Evolutionary conservation across 2,113 vertebrate species (phyloP), one percentile per base, ranked within the genome.

Genomic region (Gobiocypris rarus): DNA sequence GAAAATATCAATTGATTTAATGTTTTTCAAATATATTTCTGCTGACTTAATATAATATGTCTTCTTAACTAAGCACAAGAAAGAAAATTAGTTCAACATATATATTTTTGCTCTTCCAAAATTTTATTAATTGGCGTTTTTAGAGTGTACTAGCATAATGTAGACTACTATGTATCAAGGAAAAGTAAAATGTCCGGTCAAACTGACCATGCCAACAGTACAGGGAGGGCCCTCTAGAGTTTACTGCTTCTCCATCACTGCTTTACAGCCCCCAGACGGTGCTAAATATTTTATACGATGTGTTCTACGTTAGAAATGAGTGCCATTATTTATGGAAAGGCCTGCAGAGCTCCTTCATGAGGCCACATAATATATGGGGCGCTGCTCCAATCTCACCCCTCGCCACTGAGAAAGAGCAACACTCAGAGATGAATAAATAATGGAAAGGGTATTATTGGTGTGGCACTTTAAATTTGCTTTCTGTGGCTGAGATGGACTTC

Each of bases 261-360:
- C 86, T 91, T 70, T 89, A 85, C 67, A 54, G 84, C 79, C 85
- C 84, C 84, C 84, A 90, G 89, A 70, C 83, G 63, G 87, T 69
- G 87, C 89, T 92, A 89, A 93, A 93, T 92, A 93, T 94, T 94
- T 94, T 84, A 94, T 90, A 88, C 50, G 82, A 88, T 82, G 11
- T 54, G 76, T 86, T 76, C 85, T 58, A 50, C 9, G 43, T 78
- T 58, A 24, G 79, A 81, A 89, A 84, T 50, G 28, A 85, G 88
- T 70, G 79, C 34, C 58, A 41, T 83, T 92, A 92, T 93, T 93
- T 92, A 93, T 91, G 89, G 87, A 82, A 77, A 87, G 89, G 89
- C 84, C 82, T 26, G 61, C 38, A 84, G 82, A 84, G 86, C 85
- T 80, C 56, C 75, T 84, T 83, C 86, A 92, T 74, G 80, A 83